Percentiles rank a stretch among this genome's conserved stretches.
These are phyloP conservation scores for Heliocidaris tuberculata DNA, from an alignment of 35 echinoderm and acorn worm species.

Conservation along the genomic window DNA sequence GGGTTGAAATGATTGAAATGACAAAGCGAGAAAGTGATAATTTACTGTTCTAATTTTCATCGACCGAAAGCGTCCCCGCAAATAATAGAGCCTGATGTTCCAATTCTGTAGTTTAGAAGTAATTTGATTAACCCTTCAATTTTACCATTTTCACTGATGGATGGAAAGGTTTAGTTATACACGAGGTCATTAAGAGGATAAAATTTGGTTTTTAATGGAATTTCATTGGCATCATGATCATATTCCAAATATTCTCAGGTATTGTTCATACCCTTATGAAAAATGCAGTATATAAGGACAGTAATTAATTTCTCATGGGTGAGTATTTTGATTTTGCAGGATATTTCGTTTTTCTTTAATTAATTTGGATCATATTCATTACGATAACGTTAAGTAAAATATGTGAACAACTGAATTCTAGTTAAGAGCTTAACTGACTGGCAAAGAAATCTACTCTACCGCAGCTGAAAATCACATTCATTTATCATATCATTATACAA, in stretches of 20 bases:
- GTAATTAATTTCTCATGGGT: too few relatives aligned
- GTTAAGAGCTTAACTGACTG: background rate
- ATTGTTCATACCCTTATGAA: too few relatives aligned
- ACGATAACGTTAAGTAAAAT: background rate
- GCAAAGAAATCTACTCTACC: background rate
- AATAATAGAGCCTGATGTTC: background rate
- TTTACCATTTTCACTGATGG: background rate
- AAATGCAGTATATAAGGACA: too few relatives aligned
- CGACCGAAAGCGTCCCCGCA: background rate
- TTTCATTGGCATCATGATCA: too few relatives aligned
- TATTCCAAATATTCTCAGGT: too few relatives aligned
- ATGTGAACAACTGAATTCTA: background rate
- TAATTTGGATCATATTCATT: too few relatives aligned
- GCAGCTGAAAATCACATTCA: background rate
- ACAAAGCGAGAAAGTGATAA: background rate
- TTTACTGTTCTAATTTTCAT: background rate
- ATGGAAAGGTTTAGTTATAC: background rate
- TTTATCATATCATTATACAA: background rate
- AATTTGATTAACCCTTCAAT: background rate
- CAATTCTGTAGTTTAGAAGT: background rate
- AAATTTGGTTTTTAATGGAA: background rate
- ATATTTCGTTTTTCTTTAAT: too few relatives aligned
- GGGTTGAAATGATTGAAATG: background rate
- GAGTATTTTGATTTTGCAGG: too few relatives aligned
- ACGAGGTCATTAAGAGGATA: background rate